Base-by-base conservation (phyloP, 2,113 vertebrate species). In the Lathamus discolor region DNA sequence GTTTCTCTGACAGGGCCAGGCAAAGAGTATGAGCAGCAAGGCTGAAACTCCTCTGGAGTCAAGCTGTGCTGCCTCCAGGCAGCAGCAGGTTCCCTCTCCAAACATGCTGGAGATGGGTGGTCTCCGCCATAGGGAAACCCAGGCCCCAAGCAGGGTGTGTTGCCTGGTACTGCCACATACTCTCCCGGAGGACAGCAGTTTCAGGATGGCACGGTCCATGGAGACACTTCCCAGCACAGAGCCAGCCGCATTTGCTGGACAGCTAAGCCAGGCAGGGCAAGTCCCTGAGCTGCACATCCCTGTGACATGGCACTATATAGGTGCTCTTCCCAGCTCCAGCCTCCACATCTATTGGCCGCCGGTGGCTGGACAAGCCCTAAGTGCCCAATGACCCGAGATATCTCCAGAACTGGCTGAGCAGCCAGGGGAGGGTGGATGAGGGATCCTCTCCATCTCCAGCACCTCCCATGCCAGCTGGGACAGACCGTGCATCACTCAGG, bases 251-350 rank as follows among this genome's bases (percentile, higher is more conserved):
- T 74, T 35, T 59, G n/a, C 80, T 54, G 52, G 39, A 61, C 84
- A 89, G 43, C 16, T 46, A 74, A 82, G 31, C 7, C 43, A 63
- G 25, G 44, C 3, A 13, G 11, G 4, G 16, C 66, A 75, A 57
- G 44, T 16, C 46, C 17, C 41, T 8, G 25, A 62, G 43, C n/a
- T 70, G 64, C 61, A 59, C 16, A 37, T 13, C 31, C 31, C 43
- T 22, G 28, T 9, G 33, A 29, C 23, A 8, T 0, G 4, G 43
- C 39, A 90, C 27, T 41, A 17, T 2, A 31, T 10, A 77, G 0
- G 0, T 17, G 31, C 8, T 16, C 28, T 31, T 80, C 62, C 27
- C 49, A 55, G 57, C 49, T 74, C 76, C 80, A 73, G 57, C 27
- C 76, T 74, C 64, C 61, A 31, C 24, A 35, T 37, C 67, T 70